A percentile compares a stretch with the other conserved stretches of the same genome.
These are phyloP conservation scores for Aphrocallistes beatrix DNA, from an alignment of 37 sponge, comb jelly and placozoan genomes.

Conservation along the genomic window DNA sequence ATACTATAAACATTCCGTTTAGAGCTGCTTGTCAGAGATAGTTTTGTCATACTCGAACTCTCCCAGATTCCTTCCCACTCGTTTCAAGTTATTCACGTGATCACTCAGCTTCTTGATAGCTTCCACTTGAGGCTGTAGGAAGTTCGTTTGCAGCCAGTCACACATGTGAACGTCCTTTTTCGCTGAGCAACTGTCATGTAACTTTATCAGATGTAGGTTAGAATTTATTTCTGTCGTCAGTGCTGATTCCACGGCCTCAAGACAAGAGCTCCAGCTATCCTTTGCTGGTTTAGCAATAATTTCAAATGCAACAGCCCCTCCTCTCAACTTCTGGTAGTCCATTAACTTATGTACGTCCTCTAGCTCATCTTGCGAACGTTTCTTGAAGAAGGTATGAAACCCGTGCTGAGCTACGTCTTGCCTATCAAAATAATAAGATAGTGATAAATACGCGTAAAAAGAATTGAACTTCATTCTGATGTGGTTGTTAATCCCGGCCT, in stretches of 20 bases:
- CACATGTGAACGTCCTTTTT: conserved; percentile 43
- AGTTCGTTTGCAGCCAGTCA: conserved; percentile 29
- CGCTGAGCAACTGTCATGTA: conserved; percentile 49
- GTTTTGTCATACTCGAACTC: conserved; percentile 42
- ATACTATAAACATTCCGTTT: too few species aligned
- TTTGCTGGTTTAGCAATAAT: conserved; percentile 55
- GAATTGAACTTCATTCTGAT: conserved; percentile 73
- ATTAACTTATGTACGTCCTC: conserved; percentile 70
- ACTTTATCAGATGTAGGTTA: conserved; percentile 63
- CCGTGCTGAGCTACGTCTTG: conserved; percentile 55
- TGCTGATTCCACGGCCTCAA: conserved; percentile 58
- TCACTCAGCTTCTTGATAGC: conserved; percentile 41
- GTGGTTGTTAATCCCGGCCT: conserved; percentile 67
- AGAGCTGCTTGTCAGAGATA: not conserved
- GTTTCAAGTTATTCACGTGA: conserved; percentile 30
- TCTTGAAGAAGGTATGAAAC: conserved; percentile 50
- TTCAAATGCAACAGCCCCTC: conserved; percentile 39
- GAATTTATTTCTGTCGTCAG: conserved; percentile 46
- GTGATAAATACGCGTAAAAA: conserved; percentile 60
- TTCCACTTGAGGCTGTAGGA: conserved; percentile 31
- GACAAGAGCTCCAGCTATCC: conserved; percentile 48
- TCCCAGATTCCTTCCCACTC: conserved; percentile 36
- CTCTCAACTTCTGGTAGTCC: conserved; percentile 57
- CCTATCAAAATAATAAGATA: conserved; percentile 60
- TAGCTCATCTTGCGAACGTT: conserved; percentile 46